These are phyloP conservation scores for Batillaria attramentaria DNA, from an alignment of 1,140 invertebrate species.

Conservation along the genomic window DNA sequence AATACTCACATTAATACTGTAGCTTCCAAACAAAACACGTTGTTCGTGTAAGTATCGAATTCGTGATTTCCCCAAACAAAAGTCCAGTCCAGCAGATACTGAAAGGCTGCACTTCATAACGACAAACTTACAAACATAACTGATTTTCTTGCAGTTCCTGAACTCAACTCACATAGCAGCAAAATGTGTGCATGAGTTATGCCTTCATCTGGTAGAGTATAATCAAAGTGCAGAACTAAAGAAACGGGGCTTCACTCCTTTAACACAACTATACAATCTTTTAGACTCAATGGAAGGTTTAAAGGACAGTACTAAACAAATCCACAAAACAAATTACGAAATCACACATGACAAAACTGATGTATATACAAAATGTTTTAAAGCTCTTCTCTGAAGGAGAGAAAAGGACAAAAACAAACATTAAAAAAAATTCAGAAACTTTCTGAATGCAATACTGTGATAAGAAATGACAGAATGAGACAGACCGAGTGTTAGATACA, in stretches of 20 bases:
- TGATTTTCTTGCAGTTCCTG: too few relatives aligned
- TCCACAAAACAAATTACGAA: not conserved
- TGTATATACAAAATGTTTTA: not conserved
- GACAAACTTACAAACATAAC: too few relatives aligned
- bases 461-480: not conserved
- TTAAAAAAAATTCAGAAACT: not conserved
- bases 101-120: too few relatives aligned
- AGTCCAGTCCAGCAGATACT: too few relatives aligned
- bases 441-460: not conserved
- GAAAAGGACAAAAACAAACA: not conserved
- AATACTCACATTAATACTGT: too few relatives aligned
- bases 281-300: not conserved
- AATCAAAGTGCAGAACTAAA: not conserved
- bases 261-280: not conserved
- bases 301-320: not conserved
- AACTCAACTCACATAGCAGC: too few relatives aligned
- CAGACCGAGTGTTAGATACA: not conserved
- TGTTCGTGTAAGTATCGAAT: too few relatives aligned
- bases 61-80: too few relatives aligned
- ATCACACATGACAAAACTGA: not conserved
- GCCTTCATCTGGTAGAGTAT: not conserved
- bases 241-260: not conserved
- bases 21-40: too few relatives aligned
- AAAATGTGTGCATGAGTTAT: too few relatives aligned
- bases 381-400: too few relatives aligned